Base-by-base conservation (phyloP, 2,888 invertebrate genomes). In the Marronus borbonicus region DNA sequence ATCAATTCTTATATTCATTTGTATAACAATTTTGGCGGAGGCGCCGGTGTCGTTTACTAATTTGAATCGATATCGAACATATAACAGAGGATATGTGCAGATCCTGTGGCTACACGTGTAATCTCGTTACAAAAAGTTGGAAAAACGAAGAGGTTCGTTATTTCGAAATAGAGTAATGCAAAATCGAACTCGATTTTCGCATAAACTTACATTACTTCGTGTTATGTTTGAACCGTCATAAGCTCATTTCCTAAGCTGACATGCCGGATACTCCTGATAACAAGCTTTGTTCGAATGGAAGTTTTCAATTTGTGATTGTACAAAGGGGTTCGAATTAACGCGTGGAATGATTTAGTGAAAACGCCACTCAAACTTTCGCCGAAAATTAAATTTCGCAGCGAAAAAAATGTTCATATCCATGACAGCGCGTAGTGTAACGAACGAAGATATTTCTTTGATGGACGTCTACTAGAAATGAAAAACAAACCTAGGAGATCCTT, bases 281-380 rank as follows among this genome's bases (percentile, higher is more conserved):
- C 55, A 36, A 24, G 55, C 55, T 70, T 52, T 17, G 70, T 36
- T 55, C 24, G 17, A 70, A 36, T 55, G 36, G 17, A 70, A 70
- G 31, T 70, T 70, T 70, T 70, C 70, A 36, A 70, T 55, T 70
- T 55, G 55, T 31, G 3, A 31, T 31, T 55, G 28, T 31, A 55
- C 70, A 55, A 55, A 55, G 55, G 36, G 36, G 12, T 70, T 55
- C 36, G 17, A 55, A 70, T 70, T 70, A 55, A 70, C 36, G 39
- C 39, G 55, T 24, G 31, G 17, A 28, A 12, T 14, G 31, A 70
- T 28, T 55, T 68, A 50, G 70, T 55, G 36, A 5, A 28, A 52
- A 70, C 55, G 68, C 7, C 68, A 70, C 17, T 55, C n/a, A 70
- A 55, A 70, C 12, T 70, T 68, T 70, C 14, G 8, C 17, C 3